Evolutionary conservation across 2,797 vertebrate genomes (phyloP).

Genomic region (Pseudochaenichthys georgianus): DNA sequence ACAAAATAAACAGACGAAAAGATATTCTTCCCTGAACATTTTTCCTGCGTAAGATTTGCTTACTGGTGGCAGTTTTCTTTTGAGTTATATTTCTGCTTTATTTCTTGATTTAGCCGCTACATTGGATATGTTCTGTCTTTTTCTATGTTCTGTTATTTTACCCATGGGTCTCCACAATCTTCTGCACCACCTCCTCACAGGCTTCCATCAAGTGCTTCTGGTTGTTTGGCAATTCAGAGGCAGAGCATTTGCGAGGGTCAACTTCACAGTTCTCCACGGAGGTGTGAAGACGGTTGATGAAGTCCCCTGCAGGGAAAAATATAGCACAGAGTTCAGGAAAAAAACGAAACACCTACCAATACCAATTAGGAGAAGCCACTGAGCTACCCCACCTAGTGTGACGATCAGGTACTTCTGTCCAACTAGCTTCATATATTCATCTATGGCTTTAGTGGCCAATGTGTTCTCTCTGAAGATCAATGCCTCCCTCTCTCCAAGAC

Average conservation of each 20-base stretch:
- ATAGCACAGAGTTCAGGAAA: neutral
- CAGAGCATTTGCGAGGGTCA: slow-evolving; percentile 88
- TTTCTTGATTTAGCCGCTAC: too few relatives aligned
- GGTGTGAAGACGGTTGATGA: slow-evolving; percentile 84
- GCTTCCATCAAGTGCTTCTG: slow-evolving; percentile 85
- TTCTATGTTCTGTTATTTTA: slow-evolving; percentile 69
- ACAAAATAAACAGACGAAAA: too few relatives aligned
- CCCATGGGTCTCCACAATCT: slow-evolving; percentile 87
- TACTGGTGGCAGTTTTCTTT: too few relatives aligned
- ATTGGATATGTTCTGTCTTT: neutral
- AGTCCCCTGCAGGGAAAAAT: slow-evolving; percentile 83
- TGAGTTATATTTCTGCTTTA: neutral
- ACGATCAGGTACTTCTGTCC: slow-evolving; percentile 95
- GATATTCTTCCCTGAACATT: too few relatives aligned
- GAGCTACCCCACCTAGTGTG: slow-evolving; percentile 85
- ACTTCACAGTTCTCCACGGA: slow-evolving; percentile 90
- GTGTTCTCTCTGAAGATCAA: slow-evolving; percentile 98
- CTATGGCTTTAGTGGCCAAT: slow-evolving; percentile 95
- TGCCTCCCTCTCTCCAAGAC: slow-evolving; percentile 91
- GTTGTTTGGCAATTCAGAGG: slow-evolving; percentile 86
- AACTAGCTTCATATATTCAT: slow-evolving; percentile 98
- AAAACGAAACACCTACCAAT: neutral
- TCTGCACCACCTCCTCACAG: slow-evolving; percentile 90
- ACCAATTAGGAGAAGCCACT: neutral
- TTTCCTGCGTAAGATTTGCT: too few relatives aligned